phyloP scores from a whole-genome alignment of 2,888 invertebrate genomes.

The Candidula unifasciata region DNA sequence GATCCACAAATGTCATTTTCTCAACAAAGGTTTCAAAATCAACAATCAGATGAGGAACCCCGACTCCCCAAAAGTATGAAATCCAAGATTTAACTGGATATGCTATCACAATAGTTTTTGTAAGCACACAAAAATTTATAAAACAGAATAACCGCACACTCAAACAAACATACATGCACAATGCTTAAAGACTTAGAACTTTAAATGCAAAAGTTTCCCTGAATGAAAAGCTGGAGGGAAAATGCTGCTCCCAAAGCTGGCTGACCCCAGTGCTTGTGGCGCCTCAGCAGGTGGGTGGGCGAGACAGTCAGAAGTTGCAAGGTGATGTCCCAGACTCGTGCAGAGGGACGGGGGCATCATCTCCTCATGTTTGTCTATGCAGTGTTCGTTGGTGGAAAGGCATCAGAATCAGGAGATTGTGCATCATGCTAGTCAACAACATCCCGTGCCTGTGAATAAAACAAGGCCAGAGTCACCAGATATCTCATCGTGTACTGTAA shows the following conservation, averaged over 20 bases:
- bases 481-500: too few relatives aligned
- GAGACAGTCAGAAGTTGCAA: not conserved
- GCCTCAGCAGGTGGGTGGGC: not conserved
- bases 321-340: not conserved
- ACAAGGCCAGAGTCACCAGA: not conserved
- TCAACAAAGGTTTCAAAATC: too few relatives aligned
- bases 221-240: not conserved
- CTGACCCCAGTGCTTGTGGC: not conserved
- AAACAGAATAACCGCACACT: too few relatives aligned
- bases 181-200: not conserved
- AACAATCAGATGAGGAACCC: too few relatives aligned
- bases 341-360: not conserved
- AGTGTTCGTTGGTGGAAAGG: conserved; percentile 17
- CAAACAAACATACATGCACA: too few relatives aligned
- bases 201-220: not conserved
- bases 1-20: too few relatives aligned
- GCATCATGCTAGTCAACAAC: conserved; percentile 14
- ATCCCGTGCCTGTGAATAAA: conserved; percentile 10
- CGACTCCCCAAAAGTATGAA: too few relatives aligned
- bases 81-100: not conserved
- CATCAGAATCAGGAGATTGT: not conserved
- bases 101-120: not conserved
- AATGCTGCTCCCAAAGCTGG: not conserved
- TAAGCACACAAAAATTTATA: not conserved
- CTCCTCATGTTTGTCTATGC: not conserved